Percentiles rank a stretch among this genome's conserved stretches.
Evolutionary conservation across 2,888 invertebrate genomes (phyloP).

Genomic region (Silvanus unidentatus): DNA sequence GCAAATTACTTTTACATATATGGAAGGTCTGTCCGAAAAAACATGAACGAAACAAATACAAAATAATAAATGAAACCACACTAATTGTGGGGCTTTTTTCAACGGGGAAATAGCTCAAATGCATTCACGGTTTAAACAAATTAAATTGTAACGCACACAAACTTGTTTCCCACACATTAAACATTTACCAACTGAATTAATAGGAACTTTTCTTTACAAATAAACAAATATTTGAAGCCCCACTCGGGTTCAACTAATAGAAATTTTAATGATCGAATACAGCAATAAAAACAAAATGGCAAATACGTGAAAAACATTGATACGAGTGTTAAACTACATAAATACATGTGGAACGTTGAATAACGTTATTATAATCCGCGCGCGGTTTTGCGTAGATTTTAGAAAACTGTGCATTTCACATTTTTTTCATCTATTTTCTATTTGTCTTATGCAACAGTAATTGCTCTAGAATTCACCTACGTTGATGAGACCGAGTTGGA

Average conservation of each 20-base stretch:
- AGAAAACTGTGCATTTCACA: too few species aligned
- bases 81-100: too few species aligned
- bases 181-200: conserved; percentile 18
- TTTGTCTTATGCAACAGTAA: conserved; percentile 6
- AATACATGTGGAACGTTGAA: too few species aligned
- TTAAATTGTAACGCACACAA: conserved; percentile 25
- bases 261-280: conserved; percentile 23
- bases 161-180: conserved; percentile 19
- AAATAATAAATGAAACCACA: too few species aligned
- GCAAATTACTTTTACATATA: conserved; percentile 15
- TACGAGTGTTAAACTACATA: not conserved
- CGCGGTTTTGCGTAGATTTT: too few species aligned
- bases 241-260: conserved; percentile 20
- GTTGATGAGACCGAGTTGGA: conserved; percentile 27
- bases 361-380: too few species aligned
- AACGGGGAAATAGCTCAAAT: conserved; percentile 24
- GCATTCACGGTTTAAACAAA: conserved; percentile 28
- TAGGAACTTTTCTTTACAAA: conserved; percentile 10
- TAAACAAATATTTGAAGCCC: conserved; percentile 14
- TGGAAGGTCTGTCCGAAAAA: conserved; percentile 5
- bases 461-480: conserved; percentile 21
- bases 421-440: too few species aligned
- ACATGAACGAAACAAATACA: conserved; percentile 9
- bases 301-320: conserved; percentile 24
- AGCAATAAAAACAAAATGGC: conserved; percentile 25